phyloP scores from a whole-genome alignment of 30 jellyfish, hydroid and myxozoan species.

The Rhopilema esculentum region DNA sequence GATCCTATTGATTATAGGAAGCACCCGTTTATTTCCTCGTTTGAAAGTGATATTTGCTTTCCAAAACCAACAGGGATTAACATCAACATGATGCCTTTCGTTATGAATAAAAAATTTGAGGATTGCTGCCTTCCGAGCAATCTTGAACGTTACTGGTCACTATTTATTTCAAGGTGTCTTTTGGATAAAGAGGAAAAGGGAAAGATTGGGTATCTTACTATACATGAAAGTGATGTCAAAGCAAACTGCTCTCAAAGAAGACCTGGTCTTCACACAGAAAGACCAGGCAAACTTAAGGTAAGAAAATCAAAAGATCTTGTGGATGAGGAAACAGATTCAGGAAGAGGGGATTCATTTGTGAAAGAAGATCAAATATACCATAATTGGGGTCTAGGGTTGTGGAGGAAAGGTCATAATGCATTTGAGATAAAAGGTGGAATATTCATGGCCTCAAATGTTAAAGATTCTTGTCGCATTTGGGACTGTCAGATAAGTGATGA shows the following conservation, averaged over 20 bases:
- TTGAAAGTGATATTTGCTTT: neutral
- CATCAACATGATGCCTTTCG: slow-evolving; percentile 81
- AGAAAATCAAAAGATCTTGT: slow-evolving; percentile 4
- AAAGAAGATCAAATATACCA: neutral
- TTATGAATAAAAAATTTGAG: slow-evolving; percentile 6
- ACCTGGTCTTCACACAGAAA: slow-evolving; percentile 77
- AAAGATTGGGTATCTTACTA: slow-evolving; percentile 58
- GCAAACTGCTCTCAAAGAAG: slow-evolving; percentile 60
- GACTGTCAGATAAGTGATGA: slow-evolving; percentile 53
- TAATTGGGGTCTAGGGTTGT: slow-evolving; percentile 52
- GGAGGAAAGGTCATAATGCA: neutral
- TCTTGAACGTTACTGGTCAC: slow-evolving; percentile 9
- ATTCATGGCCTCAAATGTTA: slow-evolving; percentile 62
- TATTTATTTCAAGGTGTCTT: neutral
- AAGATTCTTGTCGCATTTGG: slow-evolving; percentile 60
- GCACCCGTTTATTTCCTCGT: neutral
- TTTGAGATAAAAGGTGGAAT: slow-evolving; percentile 45
- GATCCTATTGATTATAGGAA: neutral
- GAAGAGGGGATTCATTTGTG: neutral
- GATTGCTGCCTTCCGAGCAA: slow-evolving; percentile 38
- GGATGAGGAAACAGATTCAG: neutral
- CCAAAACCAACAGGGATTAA: slow-evolving; percentile 55
- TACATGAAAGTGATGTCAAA: slow-evolving; percentile 68
- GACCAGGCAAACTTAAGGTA: slow-evolving; percentile 50
- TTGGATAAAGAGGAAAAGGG: slow-evolving; percentile 22